A percentile compares a stretch with the other conserved stretches of the same genome.
Evolutionary conservation across 2,888 invertebrate genomes (phyloP).

Genomic region (Drosophila infuscata): DNA sequence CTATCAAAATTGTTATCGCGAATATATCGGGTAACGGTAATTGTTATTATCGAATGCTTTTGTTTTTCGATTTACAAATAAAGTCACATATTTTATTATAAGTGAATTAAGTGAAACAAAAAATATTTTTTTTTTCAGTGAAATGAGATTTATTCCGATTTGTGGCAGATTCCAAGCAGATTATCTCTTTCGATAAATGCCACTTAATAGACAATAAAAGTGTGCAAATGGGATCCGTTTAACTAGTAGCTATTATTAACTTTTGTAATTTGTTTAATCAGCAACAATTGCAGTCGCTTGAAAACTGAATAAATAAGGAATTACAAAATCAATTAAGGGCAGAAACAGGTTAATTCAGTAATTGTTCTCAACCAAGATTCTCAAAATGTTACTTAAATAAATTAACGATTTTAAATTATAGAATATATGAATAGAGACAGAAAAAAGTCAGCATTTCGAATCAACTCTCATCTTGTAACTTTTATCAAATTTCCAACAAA

Average conservation of each 20-base stretch:
- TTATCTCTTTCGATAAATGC: background rate
- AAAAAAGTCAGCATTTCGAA: background rate
- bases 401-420: no score
- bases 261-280: background rate
- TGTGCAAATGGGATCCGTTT: background rate
- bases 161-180: background rate
- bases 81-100: conserved; percentile 3
- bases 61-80: background rate
- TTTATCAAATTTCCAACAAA: background rate
- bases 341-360: background rate
- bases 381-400: background rate
- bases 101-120: background rate
- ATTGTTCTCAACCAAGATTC: background rate
- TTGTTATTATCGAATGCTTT: background rate
- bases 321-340: no score
- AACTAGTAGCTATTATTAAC: background rate
- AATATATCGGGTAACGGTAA: background rate
- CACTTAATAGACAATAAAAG: conserved; percentile 13
- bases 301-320: no score
- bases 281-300: background rate
- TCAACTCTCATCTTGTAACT: background rate
- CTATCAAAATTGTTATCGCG: background rate
- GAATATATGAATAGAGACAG: no score
- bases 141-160: background rate
- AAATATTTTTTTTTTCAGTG: background rate